These are phyloP conservation scores for Smithornis capensis DNA, from an alignment of 2,113 vertebrate species.

Conservation along the genomic window DNA sequence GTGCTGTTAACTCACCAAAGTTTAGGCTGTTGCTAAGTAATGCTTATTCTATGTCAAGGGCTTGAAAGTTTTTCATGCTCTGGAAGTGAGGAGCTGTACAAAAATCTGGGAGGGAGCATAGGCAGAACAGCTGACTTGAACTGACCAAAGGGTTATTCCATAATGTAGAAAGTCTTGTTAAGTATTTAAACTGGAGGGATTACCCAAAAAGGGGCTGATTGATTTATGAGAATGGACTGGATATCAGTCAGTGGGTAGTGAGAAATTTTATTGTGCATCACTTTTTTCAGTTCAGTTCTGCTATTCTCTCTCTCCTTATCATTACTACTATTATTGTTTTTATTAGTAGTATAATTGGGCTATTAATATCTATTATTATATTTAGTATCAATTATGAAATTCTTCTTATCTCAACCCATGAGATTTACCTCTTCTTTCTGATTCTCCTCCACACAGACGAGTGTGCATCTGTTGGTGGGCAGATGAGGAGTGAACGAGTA, in stretches of 20 bases:
- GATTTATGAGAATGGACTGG: no score
- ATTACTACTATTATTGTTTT: not conserved
- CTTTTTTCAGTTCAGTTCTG: not conserved
- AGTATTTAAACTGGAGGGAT: not conserved
- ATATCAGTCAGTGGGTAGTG: not conserved
- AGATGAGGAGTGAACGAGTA: accelerated
- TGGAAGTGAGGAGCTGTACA: not conserved
- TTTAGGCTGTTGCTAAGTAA: not conserved
- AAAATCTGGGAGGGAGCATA: not conserved
- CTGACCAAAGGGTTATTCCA: not conserved
- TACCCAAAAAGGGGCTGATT: no score
- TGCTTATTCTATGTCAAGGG: not conserved
- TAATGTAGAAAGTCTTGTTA: not conserved
- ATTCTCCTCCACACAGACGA: not conserved
- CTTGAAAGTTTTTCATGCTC: not conserved
- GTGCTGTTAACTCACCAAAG: no score
- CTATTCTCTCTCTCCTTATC: not conserved
- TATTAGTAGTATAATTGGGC: not conserved
- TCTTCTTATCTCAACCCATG: not conserved
- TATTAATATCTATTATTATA: not conserved
- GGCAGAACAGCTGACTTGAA: not conserved
- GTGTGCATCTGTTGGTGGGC: no score
- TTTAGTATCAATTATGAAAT: not conserved
- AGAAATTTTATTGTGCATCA: no score
- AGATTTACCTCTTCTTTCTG: not conserved